Evolutionary conservation across 1,140 invertebrate genomes (phyloP).

Genomic region (Aplysia californica): DNA sequence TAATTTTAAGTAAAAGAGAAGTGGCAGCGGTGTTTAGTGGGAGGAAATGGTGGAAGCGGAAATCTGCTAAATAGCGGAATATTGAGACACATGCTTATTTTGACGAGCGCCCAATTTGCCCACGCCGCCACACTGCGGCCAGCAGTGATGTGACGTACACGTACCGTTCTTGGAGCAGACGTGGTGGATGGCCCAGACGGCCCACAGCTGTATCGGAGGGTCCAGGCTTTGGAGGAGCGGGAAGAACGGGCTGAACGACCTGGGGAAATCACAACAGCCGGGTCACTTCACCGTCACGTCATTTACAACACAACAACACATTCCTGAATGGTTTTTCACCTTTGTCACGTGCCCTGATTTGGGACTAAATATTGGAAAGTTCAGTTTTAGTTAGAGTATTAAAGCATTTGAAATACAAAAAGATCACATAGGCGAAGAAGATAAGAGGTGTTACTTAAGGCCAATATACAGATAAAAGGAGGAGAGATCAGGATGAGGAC

Average conservation of each 20-base stretch:
- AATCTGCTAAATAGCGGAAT: background rate
- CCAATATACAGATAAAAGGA: too few species aligned
- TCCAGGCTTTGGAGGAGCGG: slow-evolving; percentile 74
- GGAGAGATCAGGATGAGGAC: too few species aligned
- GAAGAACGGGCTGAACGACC: slow-evolving; percentile 83
- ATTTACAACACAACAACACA: too few species aligned
- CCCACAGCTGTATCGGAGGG: slow-evolving; percentile 81
- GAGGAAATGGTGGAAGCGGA: background rate
- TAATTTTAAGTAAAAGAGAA: background rate
- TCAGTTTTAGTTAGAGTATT: too few species aligned
- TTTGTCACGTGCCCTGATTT: too few species aligned
- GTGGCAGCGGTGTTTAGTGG: background rate
- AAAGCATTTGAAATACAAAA: too few species aligned
- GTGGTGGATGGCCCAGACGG: slow-evolving; percentile 86
- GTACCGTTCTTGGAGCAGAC: slow-evolving; percentile 80
- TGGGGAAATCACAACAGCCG: slow-evolving; percentile 31
- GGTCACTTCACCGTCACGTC: background rate
- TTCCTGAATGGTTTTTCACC: too few species aligned
- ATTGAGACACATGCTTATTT: background rate
- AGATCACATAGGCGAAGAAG: too few species aligned
- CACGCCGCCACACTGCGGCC: background rate
- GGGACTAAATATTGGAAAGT: too few species aligned
- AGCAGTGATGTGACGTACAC: slow-evolving; percentile 3
- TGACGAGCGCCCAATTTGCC: background rate
- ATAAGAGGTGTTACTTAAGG: too few species aligned